Percentiles rank a stretch among this genome's conserved stretches.
These are phyloP conservation scores for Acronicta aceris DNA, from an alignment of 2,888 invertebrate species.

Conservation along the genomic window DNA sequence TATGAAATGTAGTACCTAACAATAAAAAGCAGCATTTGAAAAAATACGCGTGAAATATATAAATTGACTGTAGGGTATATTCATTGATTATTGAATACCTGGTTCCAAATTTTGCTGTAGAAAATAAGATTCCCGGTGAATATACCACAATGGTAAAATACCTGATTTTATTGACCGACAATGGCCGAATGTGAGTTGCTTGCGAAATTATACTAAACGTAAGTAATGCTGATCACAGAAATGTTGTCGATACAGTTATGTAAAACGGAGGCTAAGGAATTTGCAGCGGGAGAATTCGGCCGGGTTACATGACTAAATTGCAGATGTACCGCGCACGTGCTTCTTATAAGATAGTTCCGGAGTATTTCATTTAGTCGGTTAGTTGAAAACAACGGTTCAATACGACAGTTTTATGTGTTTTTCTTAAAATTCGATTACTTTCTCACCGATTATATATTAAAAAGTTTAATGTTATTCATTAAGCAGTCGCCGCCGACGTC, in stretches of 20 bases:
- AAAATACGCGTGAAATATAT: too few species aligned
- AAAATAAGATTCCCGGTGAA: too few species aligned
- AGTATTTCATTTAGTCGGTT: constrained; percentile 12
- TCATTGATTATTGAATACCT: too few species aligned
- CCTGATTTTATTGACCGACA: constrained; percentile 13
- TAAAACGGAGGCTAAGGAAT: constrained; percentile 42
- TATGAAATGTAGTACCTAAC: too few species aligned
- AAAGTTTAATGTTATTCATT: constrained; percentile 31
- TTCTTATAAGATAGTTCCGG: neutral
- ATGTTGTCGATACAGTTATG: constrained; percentile 53
- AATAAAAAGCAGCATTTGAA: too few species aligned
- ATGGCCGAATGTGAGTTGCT: constrained; percentile 5
- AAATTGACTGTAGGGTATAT: too few species aligned
- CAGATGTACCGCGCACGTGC: constrained; percentile 6
- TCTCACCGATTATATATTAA: constrained; percentile 41
- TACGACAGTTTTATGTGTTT: constrained; percentile 25
- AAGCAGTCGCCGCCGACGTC: constrained; percentile 13
- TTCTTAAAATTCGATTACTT: constrained; percentile 40
- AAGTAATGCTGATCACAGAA: constrained; percentile 45
- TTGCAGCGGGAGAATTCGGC: constrained; percentile 45
- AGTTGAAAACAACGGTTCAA: constrained; percentile 13
- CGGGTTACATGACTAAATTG: constrained; percentile 15
- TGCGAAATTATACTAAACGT: constrained; percentile 11
- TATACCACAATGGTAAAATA: neutral
- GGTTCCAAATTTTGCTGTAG: too few species aligned